Percentiles rank a stretch among this genome's conserved stretches.
Evolutionary conservation across 2,113 vertebrate species (phyloP).

Genomic region (Toxotes jaculatrix): DNA sequence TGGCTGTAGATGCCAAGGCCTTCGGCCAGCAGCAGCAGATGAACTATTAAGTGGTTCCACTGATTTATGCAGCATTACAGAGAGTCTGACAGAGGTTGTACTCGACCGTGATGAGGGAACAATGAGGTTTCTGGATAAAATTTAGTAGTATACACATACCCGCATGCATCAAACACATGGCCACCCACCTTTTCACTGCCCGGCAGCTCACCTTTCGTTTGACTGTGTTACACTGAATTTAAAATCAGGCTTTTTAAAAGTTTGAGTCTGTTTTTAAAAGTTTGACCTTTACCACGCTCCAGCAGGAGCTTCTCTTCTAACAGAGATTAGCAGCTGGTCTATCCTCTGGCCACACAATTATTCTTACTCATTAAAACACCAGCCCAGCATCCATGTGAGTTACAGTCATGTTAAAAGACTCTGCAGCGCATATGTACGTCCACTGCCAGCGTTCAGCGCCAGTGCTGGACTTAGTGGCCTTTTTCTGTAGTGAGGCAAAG

Average conservation of each 20-base stretch:
- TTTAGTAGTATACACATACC: conserved; percentile 21
- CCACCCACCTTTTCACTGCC: conserved; percentile 47
- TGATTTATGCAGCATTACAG: conserved; percentile 65
- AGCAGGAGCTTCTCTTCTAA: background rate
- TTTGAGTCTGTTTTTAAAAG: background rate
- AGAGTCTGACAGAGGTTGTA: conserved; percentile 58
- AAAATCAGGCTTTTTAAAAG: conserved; percentile 11
- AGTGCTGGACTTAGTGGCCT: background rate
- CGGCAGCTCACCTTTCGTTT: conserved; percentile 21
- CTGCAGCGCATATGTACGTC: background rate
- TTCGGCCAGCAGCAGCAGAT: conserved; percentile 47
- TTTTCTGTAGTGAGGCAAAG: background rate
- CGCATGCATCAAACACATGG: conserved; percentile 22
- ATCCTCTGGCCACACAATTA: background rate
- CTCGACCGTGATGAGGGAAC: conserved; percentile 45
- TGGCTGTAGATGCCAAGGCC: conserved; percentile 36
- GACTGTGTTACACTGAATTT: background rate
- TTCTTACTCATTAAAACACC: conserved; percentile 1
- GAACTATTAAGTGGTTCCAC: conserved; percentile 62
- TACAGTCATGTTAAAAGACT: background rate
- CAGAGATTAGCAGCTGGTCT: background rate
- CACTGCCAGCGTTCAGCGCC: background rate
- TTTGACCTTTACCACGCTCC: background rate
- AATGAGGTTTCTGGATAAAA: conserved; percentile 52
- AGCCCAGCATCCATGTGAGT: background rate